phyloP scores from a whole-genome alignment of 2,797 vertebrate species.

The Thalassophryne amazonica region DNA sequence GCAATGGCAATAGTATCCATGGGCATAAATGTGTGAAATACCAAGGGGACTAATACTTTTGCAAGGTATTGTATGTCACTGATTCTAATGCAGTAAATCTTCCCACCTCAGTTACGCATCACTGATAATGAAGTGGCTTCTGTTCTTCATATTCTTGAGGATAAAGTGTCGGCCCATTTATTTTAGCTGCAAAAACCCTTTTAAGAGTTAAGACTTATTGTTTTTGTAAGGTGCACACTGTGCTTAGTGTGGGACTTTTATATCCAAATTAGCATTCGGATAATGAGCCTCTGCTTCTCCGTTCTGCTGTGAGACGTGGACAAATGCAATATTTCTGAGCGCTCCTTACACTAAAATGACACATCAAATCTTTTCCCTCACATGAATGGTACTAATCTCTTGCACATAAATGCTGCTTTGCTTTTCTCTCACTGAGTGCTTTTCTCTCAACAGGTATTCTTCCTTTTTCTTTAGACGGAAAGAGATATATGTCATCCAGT shows the following conservation, averaged over 20 bases:
- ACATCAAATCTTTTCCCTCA: neutral
- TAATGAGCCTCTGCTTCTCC: neutral
- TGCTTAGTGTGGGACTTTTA: neutral
- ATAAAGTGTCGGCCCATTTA: neutral
- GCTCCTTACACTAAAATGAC: constrained; percentile 5
- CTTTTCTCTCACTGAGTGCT: constrained; percentile 56
- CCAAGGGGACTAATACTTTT: too few relatives aligned
- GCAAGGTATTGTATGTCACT: too few relatives aligned
- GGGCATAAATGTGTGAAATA: too few relatives aligned
- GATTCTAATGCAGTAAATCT: neutral
- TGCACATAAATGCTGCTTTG: constrained; percentile 50
- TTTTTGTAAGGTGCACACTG: neutral
- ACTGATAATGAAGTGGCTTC: too few relatives aligned
- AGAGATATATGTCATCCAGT: constrained; percentile 99
- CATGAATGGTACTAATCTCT: neutral
- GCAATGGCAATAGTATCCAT: too few relatives aligned
- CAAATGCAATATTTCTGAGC: neutral
- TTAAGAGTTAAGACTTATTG: neutral
- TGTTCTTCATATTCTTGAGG: neutral
- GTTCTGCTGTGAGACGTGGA: constrained; percentile 6
- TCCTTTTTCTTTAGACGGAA: constrained; percentile 99
- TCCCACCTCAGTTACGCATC: neutral
- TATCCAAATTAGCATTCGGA: neutral
- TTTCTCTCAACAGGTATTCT: constrained; percentile 93
- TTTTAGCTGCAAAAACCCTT: neutral